Percentiles rank a stretch among this genome's conserved stretches.
These are phyloP conservation scores for Psylliodes chrysocephalus DNA, from an alignment of 2,888 invertebrate species.

Conservation along the genomic window DNA sequence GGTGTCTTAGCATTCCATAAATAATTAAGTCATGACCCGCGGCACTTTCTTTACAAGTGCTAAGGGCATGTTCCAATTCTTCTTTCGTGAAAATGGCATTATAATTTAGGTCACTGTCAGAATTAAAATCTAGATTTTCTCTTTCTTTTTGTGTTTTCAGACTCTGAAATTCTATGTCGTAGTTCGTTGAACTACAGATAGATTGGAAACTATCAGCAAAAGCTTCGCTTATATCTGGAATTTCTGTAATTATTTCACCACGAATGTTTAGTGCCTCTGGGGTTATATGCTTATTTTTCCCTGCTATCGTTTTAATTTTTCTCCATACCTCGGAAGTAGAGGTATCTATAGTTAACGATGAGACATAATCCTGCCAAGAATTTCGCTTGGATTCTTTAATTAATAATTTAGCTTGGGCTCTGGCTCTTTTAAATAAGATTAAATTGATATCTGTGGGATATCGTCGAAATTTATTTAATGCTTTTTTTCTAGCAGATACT, in stretches of 20 bases:
- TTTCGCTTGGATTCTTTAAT: background rate
- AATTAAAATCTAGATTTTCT: too few species aligned
- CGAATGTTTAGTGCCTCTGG: background rate
- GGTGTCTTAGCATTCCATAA: too few species aligned
- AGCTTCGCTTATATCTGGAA: too few species aligned
- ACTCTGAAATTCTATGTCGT: too few species aligned
- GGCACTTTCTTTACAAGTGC: too few species aligned
- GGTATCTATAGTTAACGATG: constrained; percentile 3
- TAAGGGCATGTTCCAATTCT: too few species aligned
- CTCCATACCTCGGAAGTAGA: background rate
- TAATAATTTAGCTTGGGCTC: background rate
- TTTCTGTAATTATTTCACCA: background rate
- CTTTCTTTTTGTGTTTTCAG: too few species aligned
- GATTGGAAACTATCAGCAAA: too few species aligned
- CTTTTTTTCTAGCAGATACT: background rate
- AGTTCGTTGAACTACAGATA: too few species aligned
- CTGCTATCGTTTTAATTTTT: constrained; percentile 1
- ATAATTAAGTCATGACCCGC: too few species aligned
- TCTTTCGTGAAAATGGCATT: too few species aligned
- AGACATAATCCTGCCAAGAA: constrained; percentile 5
- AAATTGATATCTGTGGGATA: background rate
- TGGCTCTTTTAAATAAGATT: background rate
- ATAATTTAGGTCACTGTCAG: too few species aligned
- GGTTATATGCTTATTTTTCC: background rate
- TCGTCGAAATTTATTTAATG: background rate